A percentile compares a stretch with the other conserved stretches of the same genome.
Conservation (phyloP, 2,888 invertebrate species). For the Callyntrura guangdongensis region DNA sequence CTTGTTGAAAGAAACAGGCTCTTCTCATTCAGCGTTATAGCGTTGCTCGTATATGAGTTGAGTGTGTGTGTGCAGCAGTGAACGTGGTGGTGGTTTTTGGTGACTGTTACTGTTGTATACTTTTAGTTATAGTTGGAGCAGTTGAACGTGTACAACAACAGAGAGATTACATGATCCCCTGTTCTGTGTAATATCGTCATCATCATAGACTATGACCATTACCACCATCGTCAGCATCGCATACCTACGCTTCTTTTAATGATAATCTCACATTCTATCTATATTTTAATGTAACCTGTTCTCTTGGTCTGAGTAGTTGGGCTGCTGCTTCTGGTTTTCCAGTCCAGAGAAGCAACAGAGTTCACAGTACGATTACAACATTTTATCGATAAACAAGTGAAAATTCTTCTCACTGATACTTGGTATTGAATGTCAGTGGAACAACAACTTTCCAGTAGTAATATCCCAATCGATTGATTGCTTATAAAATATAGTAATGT, state of each 20-base stretch:
- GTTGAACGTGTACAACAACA: constrained; percentile 12
- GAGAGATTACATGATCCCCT: constrained; percentile 23
- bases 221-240: constrained; percentile 47
- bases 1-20: constrained; percentile 63
- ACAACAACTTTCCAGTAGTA: background rate
- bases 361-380: constrained; percentile 55
- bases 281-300: constrained; percentile 61
- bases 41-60: constrained; percentile 22
- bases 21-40: constrained; percentile 64
- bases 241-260: constrained; percentile 61
- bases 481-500: too few species aligned
- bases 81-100: constrained; percentile 9
- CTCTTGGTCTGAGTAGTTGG: constrained; percentile 30
- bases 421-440: background rate
- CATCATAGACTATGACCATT: constrained; percentile 39
- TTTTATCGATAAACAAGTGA: constrained; percentile 39
- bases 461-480: background rate
- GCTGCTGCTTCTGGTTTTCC: constrained; percentile 34
- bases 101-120: background rate
- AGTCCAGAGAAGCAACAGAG: constrained; percentile 34
- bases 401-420: background rate
- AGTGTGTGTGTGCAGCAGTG: background rate
- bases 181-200: constrained; percentile 21
- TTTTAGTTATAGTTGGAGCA: background rate
- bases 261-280: constrained; percentile 67